Base-by-base conservation (phyloP, 2,113 vertebrate species). In the Apodemus speciosus region DNA sequence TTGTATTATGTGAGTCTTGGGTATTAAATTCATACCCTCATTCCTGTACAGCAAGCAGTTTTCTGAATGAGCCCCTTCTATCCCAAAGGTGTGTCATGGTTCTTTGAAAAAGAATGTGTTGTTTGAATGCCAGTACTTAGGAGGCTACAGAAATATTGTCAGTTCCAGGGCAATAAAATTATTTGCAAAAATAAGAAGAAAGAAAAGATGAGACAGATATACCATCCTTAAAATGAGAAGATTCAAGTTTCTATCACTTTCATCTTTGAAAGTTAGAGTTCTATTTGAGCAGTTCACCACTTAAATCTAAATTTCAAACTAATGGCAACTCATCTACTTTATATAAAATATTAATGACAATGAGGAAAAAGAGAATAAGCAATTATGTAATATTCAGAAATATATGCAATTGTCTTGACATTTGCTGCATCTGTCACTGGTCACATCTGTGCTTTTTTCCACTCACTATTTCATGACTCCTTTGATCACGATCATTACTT, bases 261-360 rank as follows among this genome's bases (percentile, higher is more conserved):
- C n/a, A 73, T 64, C 15, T 68, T 16, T 76, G 40, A 60, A 38
- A 90, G 25, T 69, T 69, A 30, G 5, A 40, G 58, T 49, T 72
- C 43, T 62, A 2, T 16, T 21, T 75, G 66, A 58, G 68, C 73
- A 81, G 20, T 66, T 90, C 1, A 32, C 10, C 66, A 68, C 11
- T n/a, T 81, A 83, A 87, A 75, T 60, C 35, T 25, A 81, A 73
- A 75, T 81, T 95, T 81, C 81, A 81, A 51, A 27, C 35, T 73
- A 66, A 69, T 27, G 43, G 16, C 32, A 85, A 43, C 35, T 11
- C 35, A 32, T 86, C 38, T 27, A 46, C 32, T 49, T n/a, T 58
- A 68, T 60, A 83, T 60, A 85, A 81, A 89, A 86, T 66, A 80
- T 79, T 92, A 72, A 72, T 32, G 6, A 4, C 56, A 81, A 73